A percentile compares a stretch with the other conserved stretches of the same genome.
phyloP scores from a whole-genome alignment of 2,888 invertebrate genomes.

The Zaprionus lineosus region DNA sequence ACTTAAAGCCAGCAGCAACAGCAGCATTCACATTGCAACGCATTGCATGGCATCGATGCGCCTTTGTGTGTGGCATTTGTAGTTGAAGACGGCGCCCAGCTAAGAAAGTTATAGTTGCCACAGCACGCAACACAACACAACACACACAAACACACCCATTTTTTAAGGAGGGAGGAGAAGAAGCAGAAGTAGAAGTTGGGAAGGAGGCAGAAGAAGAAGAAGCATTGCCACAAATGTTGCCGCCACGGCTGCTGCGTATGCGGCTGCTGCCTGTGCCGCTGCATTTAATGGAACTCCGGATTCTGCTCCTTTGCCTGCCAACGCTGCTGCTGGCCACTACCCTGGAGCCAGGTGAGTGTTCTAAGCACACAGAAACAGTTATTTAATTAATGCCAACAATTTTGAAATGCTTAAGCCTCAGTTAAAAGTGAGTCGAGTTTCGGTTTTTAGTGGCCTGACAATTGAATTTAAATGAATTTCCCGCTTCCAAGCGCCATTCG shows the following conservation, averaged over 20 bases:
- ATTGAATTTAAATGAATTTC: constrained; percentile 67
- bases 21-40: constrained; percentile 10
- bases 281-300: constrained; percentile 83
- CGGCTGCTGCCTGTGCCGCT: constrained; percentile 70
- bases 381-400: constrained; percentile 56
- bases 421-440: constrained; percentile 7
- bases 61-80: constrained; percentile 36
- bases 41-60: constrained; percentile 46
- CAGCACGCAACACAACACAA: too few species aligned
- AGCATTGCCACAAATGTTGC: constrained; percentile 70
- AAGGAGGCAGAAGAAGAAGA: not conserved
- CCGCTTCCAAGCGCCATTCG: too few species aligned
- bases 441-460: constrained; percentile 49
- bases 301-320: constrained; percentile 83
- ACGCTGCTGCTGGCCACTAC: constrained; percentile 83
- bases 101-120: constrained; percentile 16
- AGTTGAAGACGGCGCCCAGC: constrained; percentile 28
- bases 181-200: constrained; percentile 4
- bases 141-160: constrained; percentile 20
- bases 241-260: constrained; percentile 65
- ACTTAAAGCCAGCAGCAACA: constrained; percentile 7
- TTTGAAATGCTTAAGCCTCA: constrained; percentile 16
- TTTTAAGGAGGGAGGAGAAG: not conserved
- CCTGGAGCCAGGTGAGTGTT: constrained; percentile 82
- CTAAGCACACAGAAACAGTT: constrained; percentile 1